These are phyloP conservation scores for Cenopis cana DNA, from an alignment of 2,888 invertebrate species.

Conservation along the genomic window DNA sequence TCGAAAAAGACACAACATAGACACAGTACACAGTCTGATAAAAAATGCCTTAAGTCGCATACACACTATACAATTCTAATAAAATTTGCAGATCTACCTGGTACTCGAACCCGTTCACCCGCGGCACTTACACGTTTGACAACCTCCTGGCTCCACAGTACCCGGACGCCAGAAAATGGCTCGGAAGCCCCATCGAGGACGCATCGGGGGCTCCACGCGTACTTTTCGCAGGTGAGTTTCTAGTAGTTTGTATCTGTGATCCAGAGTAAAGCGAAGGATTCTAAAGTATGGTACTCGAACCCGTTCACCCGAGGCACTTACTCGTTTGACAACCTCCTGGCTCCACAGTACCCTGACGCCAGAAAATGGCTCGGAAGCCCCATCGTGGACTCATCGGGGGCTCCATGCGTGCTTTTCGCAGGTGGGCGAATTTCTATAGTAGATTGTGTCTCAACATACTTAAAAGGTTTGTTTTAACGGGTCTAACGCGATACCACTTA, in stretches of 20 bases:
- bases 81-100: constrained; percentile 86
- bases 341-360: constrained; percentile 79
- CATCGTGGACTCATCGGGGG: constrained; percentile 72
- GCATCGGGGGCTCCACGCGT: constrained; percentile 73
- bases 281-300: constrained; percentile 90
- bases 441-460: too few species aligned
- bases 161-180: constrained; percentile 78
- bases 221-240: constrained; percentile 84
- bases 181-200: constrained; percentile 85
- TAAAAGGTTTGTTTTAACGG: too few species aligned
- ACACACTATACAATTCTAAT: too few species aligned
- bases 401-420: constrained; percentile 84
- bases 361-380: constrained; percentile 85
- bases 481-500: too few species aligned
- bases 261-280: too few species aligned
- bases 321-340: constrained; percentile 83
- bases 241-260: too few species aligned
- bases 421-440: constrained; percentile 75
- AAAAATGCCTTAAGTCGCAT: too few species aligned
- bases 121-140: constrained; percentile 89
- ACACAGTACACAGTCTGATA: too few species aligned
- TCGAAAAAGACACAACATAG: too few species aligned
- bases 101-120: constrained; percentile 87
- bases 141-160: constrained; percentile 79
- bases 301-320: constrained; percentile 90